Evolutionary conservation across 2,888 invertebrate genomes (phyloP), one percentile per base, ranked within the genome.

Genomic region (Metellina segmentata): DNA sequence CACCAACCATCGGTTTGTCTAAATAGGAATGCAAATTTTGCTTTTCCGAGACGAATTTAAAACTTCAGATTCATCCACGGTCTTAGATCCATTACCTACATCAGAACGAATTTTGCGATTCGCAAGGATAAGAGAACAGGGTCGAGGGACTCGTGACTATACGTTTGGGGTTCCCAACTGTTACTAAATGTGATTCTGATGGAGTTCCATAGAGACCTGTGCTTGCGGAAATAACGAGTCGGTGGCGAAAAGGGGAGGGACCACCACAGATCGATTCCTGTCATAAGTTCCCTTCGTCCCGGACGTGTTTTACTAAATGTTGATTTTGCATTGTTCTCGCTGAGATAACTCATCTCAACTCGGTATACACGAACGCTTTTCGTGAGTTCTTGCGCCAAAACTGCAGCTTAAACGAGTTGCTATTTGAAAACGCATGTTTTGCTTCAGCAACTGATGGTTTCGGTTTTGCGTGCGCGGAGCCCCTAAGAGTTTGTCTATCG

Each of bases 291-390:
- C 6, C n/a, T 72, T n/a, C 20, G 74, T 75, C 85, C 85, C 74
- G 85, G 75, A 70, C 69, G 49, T 49, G 48, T 78, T 74, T 74
- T 74, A 34, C 74, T 48, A 74, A 53, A 34, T 88, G 90, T 85
- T 90, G 85, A 90, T 90, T 86, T 90, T 85, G 81, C n/a, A 90
- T 90, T 90, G 90, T 90, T 90, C 71, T 81, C 20, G 11, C 48
- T 8, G 20, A 34, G 89, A 82, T 82, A 70, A 82, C 77, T 49
- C 82, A 77, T 77, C 34, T 49, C 52, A 6, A 7, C 48, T 34
- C n/a, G 72, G 83, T 89, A n/a, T n/a, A 61, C 49, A 53, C 70
- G 34, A 13, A 34, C 34, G 49, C 53, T 75, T 9, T 78, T 61
- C 77, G 78, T 86, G 85, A 75, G 83, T 13, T 52, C 72, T 83